A percentile compares a stretch with the other conserved stretches of the same genome.
These are phyloP conservation scores for Plebejus melissa DNA, from an alignment of 2,888 invertebrate species.

Conservation along the genomic window DNA sequence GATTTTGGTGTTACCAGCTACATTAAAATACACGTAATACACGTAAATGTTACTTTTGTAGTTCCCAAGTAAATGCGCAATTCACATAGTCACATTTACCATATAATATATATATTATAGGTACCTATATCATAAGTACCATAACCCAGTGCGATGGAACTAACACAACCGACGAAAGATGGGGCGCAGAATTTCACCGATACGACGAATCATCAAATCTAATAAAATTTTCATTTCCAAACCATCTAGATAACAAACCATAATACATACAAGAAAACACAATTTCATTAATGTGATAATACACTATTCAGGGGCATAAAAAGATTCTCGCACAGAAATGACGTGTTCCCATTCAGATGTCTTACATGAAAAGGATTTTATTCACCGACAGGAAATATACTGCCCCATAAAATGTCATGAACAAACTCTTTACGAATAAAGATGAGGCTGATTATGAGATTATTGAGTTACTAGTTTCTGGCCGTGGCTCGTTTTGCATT, in stretches of 20 bases:
- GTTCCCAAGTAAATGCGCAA: too few species aligned
- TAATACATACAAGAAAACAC: slow-evolving; percentile 13
- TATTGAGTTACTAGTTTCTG: background rate
- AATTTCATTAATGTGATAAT: slow-evolving; percentile 16
- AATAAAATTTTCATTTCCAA: slow-evolving; percentile 41
- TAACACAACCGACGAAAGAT: too few species aligned
- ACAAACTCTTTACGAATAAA: slow-evolving; percentile 16
- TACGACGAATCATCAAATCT: background rate
- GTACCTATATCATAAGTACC: too few species aligned
- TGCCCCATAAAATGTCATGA: slow-evolving; percentile 6
- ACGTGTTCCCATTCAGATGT: slow-evolving; percentile 29
- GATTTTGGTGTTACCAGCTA: too few species aligned
- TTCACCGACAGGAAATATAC: slow-evolving; percentile 6
- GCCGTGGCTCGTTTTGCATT: background rate
- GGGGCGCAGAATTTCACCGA: too few species aligned
- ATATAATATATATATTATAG: too few species aligned
- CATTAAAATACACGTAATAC: too few species aligned
- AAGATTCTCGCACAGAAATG: slow-evolving; percentile 25
- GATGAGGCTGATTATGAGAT: slow-evolving; percentile 8
- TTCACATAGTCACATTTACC: too few species aligned
- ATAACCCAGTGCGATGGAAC: too few species aligned
- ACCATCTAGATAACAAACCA: slow-evolving; percentile 37
- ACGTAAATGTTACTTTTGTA: too few species aligned
- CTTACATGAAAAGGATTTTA: slow-evolving; percentile 19
- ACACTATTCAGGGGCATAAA: slow-evolving; percentile 15